Conservation (phyloP, 2,113 vertebrate genomes). For the Laterallus jamaicensis region DNA sequence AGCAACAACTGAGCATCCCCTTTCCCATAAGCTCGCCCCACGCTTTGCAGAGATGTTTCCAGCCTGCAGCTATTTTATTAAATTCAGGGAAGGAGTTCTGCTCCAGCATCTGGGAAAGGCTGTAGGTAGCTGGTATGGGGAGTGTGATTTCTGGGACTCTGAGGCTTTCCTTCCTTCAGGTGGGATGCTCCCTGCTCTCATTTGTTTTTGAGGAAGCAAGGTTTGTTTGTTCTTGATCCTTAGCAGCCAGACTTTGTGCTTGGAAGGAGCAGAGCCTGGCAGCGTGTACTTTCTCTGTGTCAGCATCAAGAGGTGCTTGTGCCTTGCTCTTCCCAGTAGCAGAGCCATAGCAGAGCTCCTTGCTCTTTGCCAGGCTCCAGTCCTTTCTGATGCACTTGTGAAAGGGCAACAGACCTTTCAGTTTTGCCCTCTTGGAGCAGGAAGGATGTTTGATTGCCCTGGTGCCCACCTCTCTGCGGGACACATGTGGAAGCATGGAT, state of each 20-base stretch:
- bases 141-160: neutral
- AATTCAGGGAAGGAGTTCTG: neutral
- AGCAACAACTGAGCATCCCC: neutral
- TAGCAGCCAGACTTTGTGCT: neutral
- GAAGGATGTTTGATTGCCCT: neutral
- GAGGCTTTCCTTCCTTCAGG: neutral
- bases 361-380: neutral
- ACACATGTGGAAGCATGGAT: neutral
- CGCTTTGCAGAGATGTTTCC: neutral
- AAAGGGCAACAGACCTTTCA: neutral
- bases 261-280: neutral
- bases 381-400: neutral
- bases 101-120: neutral
- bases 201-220: neutral
- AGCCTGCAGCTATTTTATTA: neutral
- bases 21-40: neutral
- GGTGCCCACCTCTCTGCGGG: neutral
- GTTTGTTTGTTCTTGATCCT: neutral
- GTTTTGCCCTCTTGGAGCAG: neutral
- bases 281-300: fast-evolving
- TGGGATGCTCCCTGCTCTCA: fast-evolving
- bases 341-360: neutral
- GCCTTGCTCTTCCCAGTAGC: neutral
- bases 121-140: neutral
- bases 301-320: neutral